Evolutionary conservation across 2,888 invertebrate species (phyloP).

Genomic region (Drosophila mimetica): DNA sequence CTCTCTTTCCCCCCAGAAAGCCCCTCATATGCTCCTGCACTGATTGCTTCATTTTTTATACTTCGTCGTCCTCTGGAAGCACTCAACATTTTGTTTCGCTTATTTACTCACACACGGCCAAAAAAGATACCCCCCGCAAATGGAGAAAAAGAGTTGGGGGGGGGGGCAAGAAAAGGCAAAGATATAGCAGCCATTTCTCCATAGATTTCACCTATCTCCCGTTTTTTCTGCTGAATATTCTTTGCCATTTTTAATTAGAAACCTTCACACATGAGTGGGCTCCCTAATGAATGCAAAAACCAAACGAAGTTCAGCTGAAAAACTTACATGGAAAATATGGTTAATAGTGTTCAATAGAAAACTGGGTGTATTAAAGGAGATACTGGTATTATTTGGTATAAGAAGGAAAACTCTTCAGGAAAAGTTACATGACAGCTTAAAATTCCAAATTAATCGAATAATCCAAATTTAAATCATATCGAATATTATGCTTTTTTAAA

Average conservation of each 20-base stretch:
- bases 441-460: too few species aligned
- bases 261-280: conserved; percentile 80
- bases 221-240: conserved; percentile 61
- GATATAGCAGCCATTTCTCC: conserved; percentile 14
- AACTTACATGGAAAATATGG: conserved; percentile 55
- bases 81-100: conserved; percentile 60
- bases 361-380: too few species aligned
- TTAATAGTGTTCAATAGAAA: neutral
- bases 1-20: neutral
- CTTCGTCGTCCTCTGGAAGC: conserved; percentile 29
- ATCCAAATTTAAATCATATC: too few species aligned
- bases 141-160: neutral
- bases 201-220: conserved; percentile 7
- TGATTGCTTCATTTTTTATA: conserved; percentile 73
- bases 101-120: conserved; percentile 44
- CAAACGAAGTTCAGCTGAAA: conserved; percentile 53
- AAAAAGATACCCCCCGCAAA: conserved; percentile 18
- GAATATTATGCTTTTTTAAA: too few species aligned
- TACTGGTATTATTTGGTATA: too few species aligned
- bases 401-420: too few species aligned
- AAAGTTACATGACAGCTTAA: too few species aligned
- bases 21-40: conserved; percentile 15
- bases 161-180: conserved; percentile 1
- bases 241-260: conserved; percentile 82
- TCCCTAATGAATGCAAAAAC: conserved; percentile 70